Base-by-base conservation (phyloP, 2,888 invertebrate genomes). In the Pantelozetes paolii region DNA sequence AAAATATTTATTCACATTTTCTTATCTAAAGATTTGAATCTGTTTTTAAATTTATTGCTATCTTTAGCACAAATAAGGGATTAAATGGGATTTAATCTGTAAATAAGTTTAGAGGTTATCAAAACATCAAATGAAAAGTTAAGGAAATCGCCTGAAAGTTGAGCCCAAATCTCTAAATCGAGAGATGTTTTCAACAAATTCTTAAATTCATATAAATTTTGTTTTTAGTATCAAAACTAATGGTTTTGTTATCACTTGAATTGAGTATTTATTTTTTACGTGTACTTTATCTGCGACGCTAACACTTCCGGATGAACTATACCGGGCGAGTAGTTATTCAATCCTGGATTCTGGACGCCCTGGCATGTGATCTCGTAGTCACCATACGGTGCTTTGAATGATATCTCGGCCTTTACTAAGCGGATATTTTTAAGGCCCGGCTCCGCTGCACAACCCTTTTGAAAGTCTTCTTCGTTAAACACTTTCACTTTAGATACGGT, bases 401-500 rank as follows among this genome's bases (percentile, higher is more conserved):
- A 28, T 2, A 59, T 59, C 2, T 59, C 59, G 15, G 59, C 15
- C 15, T n/a, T 59, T 2, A 59, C n/a, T 32, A 59, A 5, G 1
- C 18, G 30, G 2, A 59, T 59, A 30, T 9, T 30, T n/a, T 59
- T 30, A 0, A 59, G 59, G 9, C 59, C 59, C n/a, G 59, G 59
- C 15, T 59, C 59, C 15, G 30, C 30, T 0, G 59, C 30, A 23
- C 59, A 59, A 8, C 59, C 59, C 2, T 30, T 30, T n/a, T 32
- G 59, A 18, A 59, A 59, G 59, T 59, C 59, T 15, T 5, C 15
- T 11, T 59, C 59, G 30, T 15, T 18, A 30, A 59, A 59, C n/a
- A 59, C 32, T 32, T 59, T 59, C 30, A 59, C 59, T n/a, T 59
- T 59, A 23, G 28, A 23, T 3, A 59, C 59, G 28, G 59, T 59